Evolutionary conservation across 2,113 vertebrate genomes (phyloP), one percentile per base, ranked within the genome.

Genomic region (Hiodon alosoides): DNA sequence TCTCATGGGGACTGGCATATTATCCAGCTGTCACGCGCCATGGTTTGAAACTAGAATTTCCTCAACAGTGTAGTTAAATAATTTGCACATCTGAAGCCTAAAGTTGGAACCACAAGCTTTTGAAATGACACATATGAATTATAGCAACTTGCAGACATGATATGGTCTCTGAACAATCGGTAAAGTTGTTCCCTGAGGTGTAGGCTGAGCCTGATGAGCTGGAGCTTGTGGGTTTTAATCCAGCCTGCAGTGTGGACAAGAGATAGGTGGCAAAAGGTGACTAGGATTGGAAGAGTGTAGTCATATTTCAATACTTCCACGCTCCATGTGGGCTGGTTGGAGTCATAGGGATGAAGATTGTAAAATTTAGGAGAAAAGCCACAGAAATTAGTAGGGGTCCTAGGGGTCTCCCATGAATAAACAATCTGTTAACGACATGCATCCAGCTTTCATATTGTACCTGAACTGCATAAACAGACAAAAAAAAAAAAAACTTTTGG

Each of bases 1-100:
- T 90, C 93, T 93, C 74, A 94, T 92, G 4, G 93, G 93, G 71
- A 92, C 91, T 71, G 90, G 90, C 7, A 93, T 31, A 31, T 31
- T 31, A 31, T 31, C 31, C 31, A 31, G 31, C 31, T 31, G 31
- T 31, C 92, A 0, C 92, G 92, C 93, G 6, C 93, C 92, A 0
- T 93, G 92, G 79, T 94, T 93, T 0, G 93, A 94, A 77, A 94
- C 92, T 75, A 93, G 76, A 74, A 94, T 93, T n/a, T 91, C 92
- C 69, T 90, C 80, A 60, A 91, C 46, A 3, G 92, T 91, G 3
- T 85, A 77, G 76, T 87, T 90, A 2, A 93, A 84, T 69, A 90
- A 91, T 78, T 67, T 52, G 85, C 73, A 92, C 93, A 82, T 94
- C 93, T 71, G 92, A 91, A 77, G 88, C 91, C 93, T 57, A n/a